phyloP scores from a whole-genome alignment of 1,140 invertebrate species.

The roundworm (Caenorhabditis elegans) region DNA sequence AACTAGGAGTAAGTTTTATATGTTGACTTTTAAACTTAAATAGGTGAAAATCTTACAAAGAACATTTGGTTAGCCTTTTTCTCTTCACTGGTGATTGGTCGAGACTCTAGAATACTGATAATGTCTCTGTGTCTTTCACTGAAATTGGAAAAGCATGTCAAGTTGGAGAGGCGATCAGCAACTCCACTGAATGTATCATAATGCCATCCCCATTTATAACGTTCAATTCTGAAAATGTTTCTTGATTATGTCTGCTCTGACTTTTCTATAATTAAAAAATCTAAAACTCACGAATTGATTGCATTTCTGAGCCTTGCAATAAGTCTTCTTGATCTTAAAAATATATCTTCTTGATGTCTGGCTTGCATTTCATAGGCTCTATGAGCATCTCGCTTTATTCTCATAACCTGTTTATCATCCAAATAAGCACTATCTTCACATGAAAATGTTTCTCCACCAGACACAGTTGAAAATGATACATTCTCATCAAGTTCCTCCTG shows the following conservation, averaged over 20 bases:
- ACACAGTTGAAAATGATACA: background rate
- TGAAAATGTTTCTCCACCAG: conserved; percentile 26
- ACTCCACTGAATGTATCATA: conserved; percentile 58
- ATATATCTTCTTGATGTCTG: conserved; percentile 64
- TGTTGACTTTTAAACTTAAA: too few relatives aligned
- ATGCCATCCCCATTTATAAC: conserved; percentile 61
- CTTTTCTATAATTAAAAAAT: background rate
- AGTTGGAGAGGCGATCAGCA: conserved; percentile 51
- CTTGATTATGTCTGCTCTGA: background rate
- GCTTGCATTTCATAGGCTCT: conserved; percentile 63
- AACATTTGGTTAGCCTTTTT: conserved; percentile 34
- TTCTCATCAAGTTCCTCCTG: conserved; percentile 55
- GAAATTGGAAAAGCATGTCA: conserved; percentile 57
- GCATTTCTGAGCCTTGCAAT: conserved; percentile 54
- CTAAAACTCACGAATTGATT: conserved; percentile 48
- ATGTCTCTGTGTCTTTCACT: conserved; percentile 53
- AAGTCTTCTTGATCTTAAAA: conserved; percentile 58
- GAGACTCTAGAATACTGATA: conserved; percentile 53
- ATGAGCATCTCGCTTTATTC: conserved; percentile 60
- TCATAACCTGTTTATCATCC: conserved; percentile 49
- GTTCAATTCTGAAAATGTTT: conserved; percentile 53
- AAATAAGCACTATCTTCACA: conserved; percentile 57
- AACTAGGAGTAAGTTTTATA: too few relatives aligned
- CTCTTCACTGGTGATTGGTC: conserved; percentile 44
- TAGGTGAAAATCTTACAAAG: conserved; percentile 26